Percentiles rank a stretch among this genome's conserved stretches.
phyloP scores from a whole-genome alignment of 1,140 invertebrate species.

The Ceratina australensis region DNA sequence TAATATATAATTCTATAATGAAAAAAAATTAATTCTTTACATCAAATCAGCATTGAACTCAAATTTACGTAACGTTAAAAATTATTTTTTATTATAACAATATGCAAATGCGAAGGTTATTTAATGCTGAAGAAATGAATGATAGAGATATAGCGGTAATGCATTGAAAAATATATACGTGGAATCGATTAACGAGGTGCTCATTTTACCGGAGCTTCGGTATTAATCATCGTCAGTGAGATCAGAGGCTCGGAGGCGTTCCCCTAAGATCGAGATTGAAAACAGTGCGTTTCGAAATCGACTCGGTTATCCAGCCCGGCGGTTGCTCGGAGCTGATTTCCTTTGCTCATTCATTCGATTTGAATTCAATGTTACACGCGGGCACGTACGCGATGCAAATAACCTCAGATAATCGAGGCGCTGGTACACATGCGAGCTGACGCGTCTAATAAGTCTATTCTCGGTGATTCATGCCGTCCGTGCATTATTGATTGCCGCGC shows the following conservation, averaged over 20 bases:
- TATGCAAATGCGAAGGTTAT: no score
- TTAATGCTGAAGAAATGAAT: no score
- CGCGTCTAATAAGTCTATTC: background rate
- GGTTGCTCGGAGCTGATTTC: constrained; percentile 6
- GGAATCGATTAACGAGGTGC: background rate
- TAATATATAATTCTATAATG: no score
- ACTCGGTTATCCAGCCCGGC: background rate
- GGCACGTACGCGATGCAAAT: constrained; percentile 31
- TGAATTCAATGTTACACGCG: constrained; percentile 18
- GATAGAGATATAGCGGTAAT: no score
- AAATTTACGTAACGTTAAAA: no score
- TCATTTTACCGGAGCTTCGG: background rate
- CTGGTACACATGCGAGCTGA: background rate
- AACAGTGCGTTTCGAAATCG: background rate
- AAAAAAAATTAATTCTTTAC: no score
- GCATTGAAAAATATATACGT: no score
- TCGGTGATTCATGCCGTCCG: background rate
- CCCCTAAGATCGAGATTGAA: background rate
- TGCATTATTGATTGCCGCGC: background rate
- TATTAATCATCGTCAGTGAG: constrained; percentile 14
- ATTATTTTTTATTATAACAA: no score
- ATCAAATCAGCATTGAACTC: no score
- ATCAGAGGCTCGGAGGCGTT: background rate
- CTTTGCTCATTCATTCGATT: background rate
- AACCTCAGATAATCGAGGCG: background rate